A percentile compares a stretch with the other conserved stretches of the same genome.
These are phyloP conservation scores for Tribolium castaneum DNA, from an alignment of 1,140 invertebrate genomes.

Conservation along the genomic window DNA sequence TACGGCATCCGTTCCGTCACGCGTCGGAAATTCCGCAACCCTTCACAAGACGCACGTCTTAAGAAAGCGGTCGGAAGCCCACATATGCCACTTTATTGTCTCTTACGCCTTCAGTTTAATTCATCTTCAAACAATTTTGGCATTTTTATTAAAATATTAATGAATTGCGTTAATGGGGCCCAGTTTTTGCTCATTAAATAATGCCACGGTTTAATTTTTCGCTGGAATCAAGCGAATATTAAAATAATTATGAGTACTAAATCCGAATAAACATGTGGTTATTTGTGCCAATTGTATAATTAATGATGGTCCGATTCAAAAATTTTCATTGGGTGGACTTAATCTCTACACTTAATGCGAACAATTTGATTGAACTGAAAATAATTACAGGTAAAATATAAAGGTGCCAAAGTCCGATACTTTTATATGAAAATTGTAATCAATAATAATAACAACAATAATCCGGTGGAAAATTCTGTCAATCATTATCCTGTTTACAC, in stretches of 20 bases:
- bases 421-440: background rate
- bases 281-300: background rate
- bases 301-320: background rate
- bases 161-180: too few species aligned
- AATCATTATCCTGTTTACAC: background rate
- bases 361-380: background rate
- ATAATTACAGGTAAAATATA: background rate
- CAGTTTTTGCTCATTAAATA: too few species aligned
- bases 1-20: conserved; percentile 30
- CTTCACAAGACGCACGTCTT: conserved; percentile 20
- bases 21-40: conserved; percentile 19
- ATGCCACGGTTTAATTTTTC: too few species aligned
- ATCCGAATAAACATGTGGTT: background rate
- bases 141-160: too few species aligned
- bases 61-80: conserved; percentile 1
- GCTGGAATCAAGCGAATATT: background rate
- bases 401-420: background rate
- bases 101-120: too few species aligned
- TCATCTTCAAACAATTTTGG: too few species aligned
- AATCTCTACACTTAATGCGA: background rate
- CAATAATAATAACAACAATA: background rate
- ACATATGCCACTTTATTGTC: background rate
- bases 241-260: background rate
- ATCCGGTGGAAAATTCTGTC: background rate
- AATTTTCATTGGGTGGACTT: background rate